Percentiles rank a stretch among this genome's conserved stretches.
These are phyloP conservation scores for Tiliqua scincoides DNA, from an alignment of 2,113 vertebrate genomes.

Conservation along the genomic window DNA sequence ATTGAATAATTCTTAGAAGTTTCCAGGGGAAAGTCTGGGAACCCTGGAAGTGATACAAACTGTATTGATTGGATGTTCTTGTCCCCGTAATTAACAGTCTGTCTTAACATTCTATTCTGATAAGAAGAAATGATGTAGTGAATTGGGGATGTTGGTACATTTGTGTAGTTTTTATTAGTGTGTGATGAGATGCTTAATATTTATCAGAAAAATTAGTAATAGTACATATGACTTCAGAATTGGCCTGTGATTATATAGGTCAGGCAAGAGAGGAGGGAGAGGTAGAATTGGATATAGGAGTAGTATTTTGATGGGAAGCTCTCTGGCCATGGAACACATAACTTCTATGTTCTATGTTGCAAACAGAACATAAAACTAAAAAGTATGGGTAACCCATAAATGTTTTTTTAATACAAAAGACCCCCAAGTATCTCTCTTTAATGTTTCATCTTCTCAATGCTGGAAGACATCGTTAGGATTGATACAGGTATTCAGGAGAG, in stretches of 20 bases:
- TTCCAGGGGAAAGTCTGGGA: neutral
- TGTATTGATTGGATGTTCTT: neutral
- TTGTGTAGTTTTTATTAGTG: slow-evolving; percentile 31
- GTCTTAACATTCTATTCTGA: slow-evolving; percentile 32
- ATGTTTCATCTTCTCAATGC: too few relatives aligned
- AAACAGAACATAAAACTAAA: too few relatives aligned
- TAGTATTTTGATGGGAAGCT: neutral
- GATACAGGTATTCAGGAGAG: too few relatives aligned
- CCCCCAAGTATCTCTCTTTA: too few relatives aligned
- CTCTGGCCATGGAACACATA: neutral
- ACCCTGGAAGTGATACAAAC: slow-evolving; percentile 22
- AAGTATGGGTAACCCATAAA: too few relatives aligned
- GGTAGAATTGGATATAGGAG: neutral
- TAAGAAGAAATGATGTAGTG: slow-evolving; percentile 33
- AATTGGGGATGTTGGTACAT: slow-evolving; percentile 2
- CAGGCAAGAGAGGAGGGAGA: neutral
- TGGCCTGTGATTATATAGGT: neutral
- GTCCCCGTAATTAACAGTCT: slow-evolving; percentile 39
- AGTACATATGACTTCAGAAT: too few relatives aligned
- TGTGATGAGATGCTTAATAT: slow-evolving; percentile 15
- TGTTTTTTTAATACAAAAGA: too few relatives aligned
- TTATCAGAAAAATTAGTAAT: too few relatives aligned
- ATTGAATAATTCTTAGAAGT: slow-evolving; percentile 27
- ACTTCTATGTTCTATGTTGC: too few relatives aligned
- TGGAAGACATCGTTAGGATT: too few relatives aligned